Percentiles rank a stretch among this genome's conserved stretches.
Evolutionary conservation across 2,113 vertebrate species (phyloP).

Genomic region (Zootoca vivipara): DNA sequence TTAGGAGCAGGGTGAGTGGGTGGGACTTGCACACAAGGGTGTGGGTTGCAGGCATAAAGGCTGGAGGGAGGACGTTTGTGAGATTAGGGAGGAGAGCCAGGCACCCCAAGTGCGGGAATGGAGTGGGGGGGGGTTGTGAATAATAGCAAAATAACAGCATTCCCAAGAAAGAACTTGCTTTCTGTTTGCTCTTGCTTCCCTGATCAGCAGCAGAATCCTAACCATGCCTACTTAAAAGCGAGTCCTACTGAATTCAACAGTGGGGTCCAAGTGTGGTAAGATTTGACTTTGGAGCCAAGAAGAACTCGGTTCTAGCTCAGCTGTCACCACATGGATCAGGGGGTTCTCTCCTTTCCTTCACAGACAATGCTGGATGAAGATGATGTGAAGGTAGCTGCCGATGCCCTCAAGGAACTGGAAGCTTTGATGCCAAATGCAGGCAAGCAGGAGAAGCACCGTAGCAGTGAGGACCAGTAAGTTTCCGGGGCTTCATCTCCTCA

Average conservation of each 20-base stretch:
- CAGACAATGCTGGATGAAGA: slow-evolving; percentile 91
- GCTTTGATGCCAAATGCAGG: slow-evolving; percentile 90
- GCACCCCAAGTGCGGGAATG: not conserved
- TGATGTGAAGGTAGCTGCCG: slow-evolving; percentile 94
- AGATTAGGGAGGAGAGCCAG: too few relatives aligned
- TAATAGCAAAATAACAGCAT: not conserved
- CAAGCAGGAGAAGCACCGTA: slow-evolving; percentile 73
- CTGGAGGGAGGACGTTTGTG: not conserved
- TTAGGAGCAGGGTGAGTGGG: not conserved
- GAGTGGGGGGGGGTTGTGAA: not conserved
- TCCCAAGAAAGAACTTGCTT: not conserved
- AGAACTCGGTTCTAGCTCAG: not conserved
- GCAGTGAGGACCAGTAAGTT: slow-evolving; percentile 82
- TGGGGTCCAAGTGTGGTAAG: not conserved
- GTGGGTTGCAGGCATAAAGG: not conserved
- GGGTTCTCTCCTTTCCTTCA: not conserved
- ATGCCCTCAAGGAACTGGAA: slow-evolving; percentile 94
- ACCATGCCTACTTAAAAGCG: too few relatives aligned
- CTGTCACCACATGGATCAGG: not conserved
- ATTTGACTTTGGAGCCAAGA: not conserved
- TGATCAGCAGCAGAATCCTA: too few relatives aligned
- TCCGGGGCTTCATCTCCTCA: not conserved
- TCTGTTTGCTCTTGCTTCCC: not conserved
- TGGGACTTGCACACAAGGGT: too few relatives aligned
- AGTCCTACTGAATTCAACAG: too few relatives aligned